Base-by-base conservation (phyloP, 92 coral and sea anemone species). In the Bergia puertoricense region DNA sequence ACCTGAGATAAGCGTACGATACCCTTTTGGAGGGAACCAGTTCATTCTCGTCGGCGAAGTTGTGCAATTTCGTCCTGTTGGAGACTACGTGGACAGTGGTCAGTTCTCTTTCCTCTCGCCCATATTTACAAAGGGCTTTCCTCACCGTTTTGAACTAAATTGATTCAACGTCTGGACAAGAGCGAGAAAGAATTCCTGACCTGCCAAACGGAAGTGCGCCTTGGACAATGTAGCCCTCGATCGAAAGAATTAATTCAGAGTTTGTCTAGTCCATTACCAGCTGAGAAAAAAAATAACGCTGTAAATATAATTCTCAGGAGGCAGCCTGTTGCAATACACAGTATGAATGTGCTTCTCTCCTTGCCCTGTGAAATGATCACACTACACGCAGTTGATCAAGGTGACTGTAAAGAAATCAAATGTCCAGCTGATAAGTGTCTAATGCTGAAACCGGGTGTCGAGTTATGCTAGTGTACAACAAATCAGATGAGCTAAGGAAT, bases 231-330 rank as follows among this genome's bases (percentile, higher is more conserved):
- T 51, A 36, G 76, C 13, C 22, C 42, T n/a, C 38, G 50, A 22
- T 48, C 95, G 1, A n/a, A 2, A 0, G 71, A 76, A 2, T 80
- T 90, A 13, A 0, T 90, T 10, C 44, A 79, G 14, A 67, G 83
- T 2, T 40, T 90, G 62, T 77, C 93, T 1, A 85, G 95, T 51
- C 77, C 57, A 44, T 85, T 89, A 3, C 66, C 82, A 6, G 45
- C 40, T 1, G 90, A 66, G 20, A 3, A 42, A 7, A 46, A 80
- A 18, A 86, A 77, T 2, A 11, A 46, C 14, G 86, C 82, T 3
- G 86, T 89, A 22, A 92, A 91, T 71, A 76, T 93, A 3, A 91
- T 67, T 67, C 91, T 91, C 77, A 89, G 76, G 54, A 86, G 83
- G 66, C 46, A 88, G 77, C 88, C 94, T 11, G 90, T 80, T 76